Conservation (phyloP, 2,113 vertebrate species). For the Hucho hucho region DNA sequence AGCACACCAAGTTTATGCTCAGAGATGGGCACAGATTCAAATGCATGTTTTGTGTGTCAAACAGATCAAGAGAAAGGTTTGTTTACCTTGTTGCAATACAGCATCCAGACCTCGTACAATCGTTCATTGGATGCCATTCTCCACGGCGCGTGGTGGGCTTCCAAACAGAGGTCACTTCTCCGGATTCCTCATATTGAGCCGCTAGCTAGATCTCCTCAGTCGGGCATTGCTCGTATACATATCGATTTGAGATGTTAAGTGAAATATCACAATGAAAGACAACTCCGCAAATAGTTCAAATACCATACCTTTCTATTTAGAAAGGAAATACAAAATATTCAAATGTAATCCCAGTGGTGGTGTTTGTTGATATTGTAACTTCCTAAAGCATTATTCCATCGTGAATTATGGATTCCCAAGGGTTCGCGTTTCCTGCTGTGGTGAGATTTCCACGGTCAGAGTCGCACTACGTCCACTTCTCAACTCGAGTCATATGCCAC, state of each 20-base stretch:
- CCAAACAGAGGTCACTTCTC: constrained; percentile 57
- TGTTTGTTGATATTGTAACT: background rate
- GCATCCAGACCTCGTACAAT: constrained; percentile 98
- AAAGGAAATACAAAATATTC: background rate
- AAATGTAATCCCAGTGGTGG: background rate
- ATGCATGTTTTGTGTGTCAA: background rate
- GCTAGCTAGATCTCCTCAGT: constrained; percentile 20
- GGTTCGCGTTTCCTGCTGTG: constrained; percentile 22
- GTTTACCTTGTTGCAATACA: constrained; percentile 93
- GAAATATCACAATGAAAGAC: background rate
- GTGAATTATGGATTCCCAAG: constrained; percentile 8
- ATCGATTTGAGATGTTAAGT: background rate
- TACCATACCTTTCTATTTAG: background rate
- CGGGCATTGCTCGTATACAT: background rate
- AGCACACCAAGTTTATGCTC: background rate
- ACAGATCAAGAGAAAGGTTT: background rate
- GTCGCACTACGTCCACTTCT: constrained; percentile 15
- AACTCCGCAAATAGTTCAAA: background rate
- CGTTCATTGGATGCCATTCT: constrained; percentile 95
- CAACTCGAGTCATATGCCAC: background rate
- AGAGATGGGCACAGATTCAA: background rate
- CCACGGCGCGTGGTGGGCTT: constrained; percentile 30
- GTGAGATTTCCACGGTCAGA: constrained; percentile 3
- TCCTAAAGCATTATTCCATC: constrained; percentile 46
- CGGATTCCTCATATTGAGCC: constrained; percentile 50